These are phyloP conservation scores for Luffia ferchaultella DNA, from an alignment of 2,888 invertebrate species.

Conservation along the genomic window DNA sequence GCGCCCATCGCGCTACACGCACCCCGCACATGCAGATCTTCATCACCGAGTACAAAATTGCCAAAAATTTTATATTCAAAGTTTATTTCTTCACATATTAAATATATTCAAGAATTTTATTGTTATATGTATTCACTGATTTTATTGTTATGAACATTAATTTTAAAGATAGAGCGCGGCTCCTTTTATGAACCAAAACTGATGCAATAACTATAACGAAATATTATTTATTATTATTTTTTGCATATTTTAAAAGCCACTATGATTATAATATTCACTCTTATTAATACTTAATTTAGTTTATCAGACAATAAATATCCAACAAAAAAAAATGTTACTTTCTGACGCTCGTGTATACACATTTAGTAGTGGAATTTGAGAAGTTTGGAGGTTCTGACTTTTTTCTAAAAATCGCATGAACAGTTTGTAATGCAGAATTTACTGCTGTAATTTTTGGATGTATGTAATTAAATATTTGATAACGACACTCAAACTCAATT, in stretches of 20 bases:
- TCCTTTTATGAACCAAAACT: slow-evolving; percentile 4
- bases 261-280: too few relatives aligned
- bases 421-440: not conserved
- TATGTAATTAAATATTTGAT: not conserved
- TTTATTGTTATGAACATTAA: slow-evolving; percentile 19
- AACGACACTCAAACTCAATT: not conserved
- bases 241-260: too few relatives aligned
- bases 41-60: slow-evolving; percentile 65
- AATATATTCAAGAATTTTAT: slow-evolving; percentile 14
- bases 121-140: slow-evolving; percentile 26
- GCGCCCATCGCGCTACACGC: not conserved
- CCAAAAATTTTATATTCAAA: slow-evolving; percentile 43
- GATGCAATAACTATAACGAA: slow-evolving; percentile 1
- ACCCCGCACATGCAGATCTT: slow-evolving; percentile 9
- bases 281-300: too few relatives aligned
- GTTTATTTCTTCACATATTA: slow-evolving; percentile 20
- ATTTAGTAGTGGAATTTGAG: slow-evolving; percentile 49
- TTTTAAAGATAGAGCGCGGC: slow-evolving; percentile 3
- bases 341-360: slow-evolving; percentile 30
- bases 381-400: slow-evolving; percentile 28
- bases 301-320: too few relatives aligned
- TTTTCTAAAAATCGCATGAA: not conserved
- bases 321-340: not conserved
- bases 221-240: not conserved
- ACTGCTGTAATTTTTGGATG: not conserved